Conservation (phyloP, 2,888 invertebrate genomes). For the Endomychus coccineus region DNA sequence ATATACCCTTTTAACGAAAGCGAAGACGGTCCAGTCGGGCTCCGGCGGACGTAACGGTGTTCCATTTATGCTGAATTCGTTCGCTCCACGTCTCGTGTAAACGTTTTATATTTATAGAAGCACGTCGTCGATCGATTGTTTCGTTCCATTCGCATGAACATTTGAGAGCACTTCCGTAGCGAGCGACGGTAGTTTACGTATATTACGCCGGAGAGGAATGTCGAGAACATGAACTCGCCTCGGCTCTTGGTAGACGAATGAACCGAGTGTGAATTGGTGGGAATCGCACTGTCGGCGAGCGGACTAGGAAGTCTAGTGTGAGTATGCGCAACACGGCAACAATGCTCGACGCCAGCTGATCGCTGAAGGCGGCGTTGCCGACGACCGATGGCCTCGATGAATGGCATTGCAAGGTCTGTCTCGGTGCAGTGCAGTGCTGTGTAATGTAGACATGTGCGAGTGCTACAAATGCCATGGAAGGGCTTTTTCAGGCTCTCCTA, state of each 20-base stretch:
- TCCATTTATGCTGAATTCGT: too few relatives aligned
- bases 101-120: too few relatives aligned
- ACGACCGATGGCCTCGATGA: constrained; percentile 60
- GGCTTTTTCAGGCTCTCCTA: constrained; percentile 43
- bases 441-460: constrained; percentile 33
- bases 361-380: constrained; percentile 40
- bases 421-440: constrained; percentile 43
- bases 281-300: constrained; percentile 7
- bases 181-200: too few relatives aligned
- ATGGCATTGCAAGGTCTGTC: constrained; percentile 53
- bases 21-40: constrained; percentile 1
- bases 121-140: too few relatives aligned
- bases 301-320: constrained; percentile 7
- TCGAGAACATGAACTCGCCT: too few relatives aligned
- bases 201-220: too few relatives aligned
- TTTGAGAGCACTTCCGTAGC: too few relatives aligned
- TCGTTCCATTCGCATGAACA: too few relatives aligned
- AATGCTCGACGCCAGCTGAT: constrained; percentile 40
- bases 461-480: constrained; percentile 39
- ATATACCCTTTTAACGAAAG: background rate
- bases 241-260: constrained; percentile 8
- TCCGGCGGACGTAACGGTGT: too few relatives aligned
- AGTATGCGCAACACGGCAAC: constrained; percentile 26
- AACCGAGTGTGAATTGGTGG: constrained; percentile 3
- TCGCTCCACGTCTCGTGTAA: too few relatives aligned